Evolutionary conservation across 2,797 vertebrate species (phyloP).

Genomic region (Catostomus latipinnis): DNA sequence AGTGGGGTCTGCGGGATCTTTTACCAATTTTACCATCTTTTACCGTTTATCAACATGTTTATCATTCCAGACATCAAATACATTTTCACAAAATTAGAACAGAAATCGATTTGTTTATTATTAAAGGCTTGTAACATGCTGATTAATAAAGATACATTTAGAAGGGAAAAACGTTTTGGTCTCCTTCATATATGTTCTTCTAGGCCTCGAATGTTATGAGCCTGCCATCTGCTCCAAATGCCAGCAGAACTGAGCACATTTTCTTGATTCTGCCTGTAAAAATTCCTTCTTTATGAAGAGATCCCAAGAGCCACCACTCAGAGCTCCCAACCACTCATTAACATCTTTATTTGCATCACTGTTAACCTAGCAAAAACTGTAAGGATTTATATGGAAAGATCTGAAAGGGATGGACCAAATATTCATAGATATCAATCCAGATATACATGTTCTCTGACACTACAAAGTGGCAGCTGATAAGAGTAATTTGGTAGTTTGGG

Average conservation of each 20-base stretch:
- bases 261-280: slow-evolving; percentile 28
- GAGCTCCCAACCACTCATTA: slow-evolving; percentile 2
- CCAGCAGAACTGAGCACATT: background rate
- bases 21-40: too few species aligned
- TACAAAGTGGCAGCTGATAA: too few species aligned
- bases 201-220: background rate
- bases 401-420: slow-evolving; percentile 2
- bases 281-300: slow-evolving; percentile 42
- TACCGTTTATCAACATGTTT: too few species aligned
- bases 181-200: background rate
- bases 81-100: too few species aligned
- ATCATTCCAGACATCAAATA: too few species aligned
- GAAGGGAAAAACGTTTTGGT: too few species aligned
- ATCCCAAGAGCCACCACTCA: background rate
- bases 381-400: background rate
- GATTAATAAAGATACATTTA: too few species aligned
- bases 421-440: background rate
- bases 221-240: slow-evolving; percentile 19
- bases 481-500: too few species aligned
- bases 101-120: too few species aligned
- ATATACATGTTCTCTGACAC: background rate
- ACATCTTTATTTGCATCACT: slow-evolving; percentile 18
- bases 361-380: slow-evolving; percentile 14
- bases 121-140: too few species aligned
- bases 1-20: too few species aligned